Base-by-base conservation (phyloP, 2,113 vertebrate species). In the Daphoenositta chrysoptera region DNA sequence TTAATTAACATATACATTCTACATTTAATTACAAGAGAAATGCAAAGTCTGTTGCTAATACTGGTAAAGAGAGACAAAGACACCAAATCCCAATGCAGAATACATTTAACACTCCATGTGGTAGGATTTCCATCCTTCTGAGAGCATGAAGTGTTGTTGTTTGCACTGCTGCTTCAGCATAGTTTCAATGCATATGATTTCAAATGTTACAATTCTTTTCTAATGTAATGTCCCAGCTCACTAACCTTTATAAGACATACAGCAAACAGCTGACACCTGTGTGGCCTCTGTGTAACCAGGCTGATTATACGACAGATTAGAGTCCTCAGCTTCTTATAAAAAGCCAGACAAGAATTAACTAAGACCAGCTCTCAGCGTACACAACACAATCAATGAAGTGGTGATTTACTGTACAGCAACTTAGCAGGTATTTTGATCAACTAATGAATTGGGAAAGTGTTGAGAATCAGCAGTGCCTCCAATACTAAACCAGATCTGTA, bases 381-480 rank as follows among this genome's bases (percentile, higher is more conserved):
- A 73, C 47, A 93, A 83, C 21, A 81, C 56, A 88, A 78, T 73
- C 78, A 90, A 88, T 75, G 35, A 93, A 93, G 75, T 30, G 18
- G 37, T 80, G 83, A 94, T 97, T 92, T 78, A 83, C 60, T 71
- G 83, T 56, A 90, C 58, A 76, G 70, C 28, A 92, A 70, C 47
- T 73, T 14, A 37, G 35, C 56, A 91, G 0, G 0, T 64, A 86
- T 83, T 94, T 93, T 93, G 90, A 88, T 83, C 47, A 92, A 71
- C 48, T 64, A 89, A 88, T 84, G 53, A 90, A 82, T 57, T 60
- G 76, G 53, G 68, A 91, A 94, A 60, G 27, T 13, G 4, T 5
- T 70, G 44, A 70, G 24, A 77, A 95, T 88, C 92, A 90, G 63
- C 90, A 92, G 73, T 8, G 19, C 15, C 48, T 83, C 75, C 66